These are phyloP conservation scores for Pterois miles DNA, from an alignment of 2,797 vertebrate species.

Conservation along the genomic window DNA sequence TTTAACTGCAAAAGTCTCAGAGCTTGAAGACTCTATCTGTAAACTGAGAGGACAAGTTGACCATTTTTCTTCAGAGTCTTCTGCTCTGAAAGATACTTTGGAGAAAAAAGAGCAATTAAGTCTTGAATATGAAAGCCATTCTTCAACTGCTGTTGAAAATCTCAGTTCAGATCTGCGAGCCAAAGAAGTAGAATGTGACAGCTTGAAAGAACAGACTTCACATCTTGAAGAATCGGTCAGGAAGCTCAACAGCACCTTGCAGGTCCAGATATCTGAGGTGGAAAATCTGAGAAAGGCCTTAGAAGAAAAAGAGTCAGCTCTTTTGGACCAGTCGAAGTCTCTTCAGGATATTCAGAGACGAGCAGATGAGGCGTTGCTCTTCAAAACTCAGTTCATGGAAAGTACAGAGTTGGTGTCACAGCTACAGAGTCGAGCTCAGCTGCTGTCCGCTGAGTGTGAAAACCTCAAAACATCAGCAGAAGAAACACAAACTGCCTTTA, in stretches of 20 bases:
- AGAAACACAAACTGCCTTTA: constrained; percentile 82
- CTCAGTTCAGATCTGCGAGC: constrained; percentile 72
- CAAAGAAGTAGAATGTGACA: constrained; percentile 82
- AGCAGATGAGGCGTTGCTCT: constrained; percentile 74
- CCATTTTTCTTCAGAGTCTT: constrained; percentile 74
- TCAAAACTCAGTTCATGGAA: constrained; percentile 79
- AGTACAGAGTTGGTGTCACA: constrained; percentile 76
- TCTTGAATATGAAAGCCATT: constrained; percentile 62
- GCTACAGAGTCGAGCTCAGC: constrained; percentile 72
- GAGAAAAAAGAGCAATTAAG: constrained; percentile 78
- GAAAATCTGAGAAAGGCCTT: constrained; percentile 66
- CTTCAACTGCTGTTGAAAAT: constrained; percentile 61
- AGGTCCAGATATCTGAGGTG: constrained; percentile 70
- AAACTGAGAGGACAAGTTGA: constrained; percentile 75
- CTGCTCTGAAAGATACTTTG: constrained; percentile 71
- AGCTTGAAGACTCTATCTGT: constrained; percentile 70
- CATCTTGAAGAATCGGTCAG: constrained; percentile 76
- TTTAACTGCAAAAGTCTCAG: constrained; percentile 74
- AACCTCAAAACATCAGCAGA: constrained; percentile 55
- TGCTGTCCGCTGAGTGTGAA: constrained; percentile 47
- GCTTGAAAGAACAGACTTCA: constrained; percentile 78
- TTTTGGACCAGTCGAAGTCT: constrained; percentile 70
- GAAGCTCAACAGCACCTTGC: constrained; percentile 71
- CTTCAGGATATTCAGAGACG: constrained; percentile 76
- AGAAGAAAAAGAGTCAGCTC: constrained; percentile 73